Percentiles rank a stretch among this genome's conserved stretches.
Conservation (phyloP, 2,888 invertebrate species). For the Cylindroiulus punctatus region DNA sequence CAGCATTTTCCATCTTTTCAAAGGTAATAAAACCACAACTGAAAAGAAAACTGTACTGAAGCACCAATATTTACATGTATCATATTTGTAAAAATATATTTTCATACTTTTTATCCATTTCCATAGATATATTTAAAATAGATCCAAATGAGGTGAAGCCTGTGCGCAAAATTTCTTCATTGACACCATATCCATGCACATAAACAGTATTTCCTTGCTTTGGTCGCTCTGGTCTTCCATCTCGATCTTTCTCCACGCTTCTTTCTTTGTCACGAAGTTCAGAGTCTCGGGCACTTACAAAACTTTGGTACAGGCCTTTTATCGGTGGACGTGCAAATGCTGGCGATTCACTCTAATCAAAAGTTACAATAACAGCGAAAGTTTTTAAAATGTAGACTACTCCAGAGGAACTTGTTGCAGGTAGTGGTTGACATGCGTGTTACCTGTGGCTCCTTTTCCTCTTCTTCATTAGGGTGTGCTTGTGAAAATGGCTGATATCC, state of each 20-base stretch:
- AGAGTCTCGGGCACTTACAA: conserved; percentile 72
- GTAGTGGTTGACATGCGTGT: conserved; percentile 57
- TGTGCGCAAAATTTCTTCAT: conserved; percentile 80
- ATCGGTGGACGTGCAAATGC: conserved; percentile 60
- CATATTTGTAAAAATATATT: not conserved
- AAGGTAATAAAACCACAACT: conserved; percentile 92
- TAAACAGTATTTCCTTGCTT: conserved; percentile 84
- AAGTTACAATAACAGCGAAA: not conserved
- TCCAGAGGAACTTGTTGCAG: too few relatives aligned
- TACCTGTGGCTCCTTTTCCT: conserved; percentile 51
- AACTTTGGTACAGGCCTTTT: conserved; percentile 76
- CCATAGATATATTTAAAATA: conserved; percentile 84
- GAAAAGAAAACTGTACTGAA: conserved; percentile 58
- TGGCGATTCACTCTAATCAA: conserved; percentile 47
- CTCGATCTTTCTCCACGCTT: conserved; percentile 63
- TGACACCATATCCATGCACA: conserved; percentile 81
- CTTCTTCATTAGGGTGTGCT: conserved; percentile 69
- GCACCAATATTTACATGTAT: not conserved
- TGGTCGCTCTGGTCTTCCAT: conserved; percentile 71
- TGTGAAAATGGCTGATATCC: conserved; percentile 93
- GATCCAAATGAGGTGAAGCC: conserved; percentile 79
- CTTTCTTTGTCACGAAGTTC: conserved; percentile 66
- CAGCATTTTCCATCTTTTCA: conserved; percentile 86
- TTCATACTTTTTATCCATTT: conserved; percentile 79
- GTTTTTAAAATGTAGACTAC: too few relatives aligned